These are phyloP conservation scores for Leptopilina clavipes DNA, from an alignment of 1,140 invertebrate genomes.

Conservation along the genomic window DNA sequence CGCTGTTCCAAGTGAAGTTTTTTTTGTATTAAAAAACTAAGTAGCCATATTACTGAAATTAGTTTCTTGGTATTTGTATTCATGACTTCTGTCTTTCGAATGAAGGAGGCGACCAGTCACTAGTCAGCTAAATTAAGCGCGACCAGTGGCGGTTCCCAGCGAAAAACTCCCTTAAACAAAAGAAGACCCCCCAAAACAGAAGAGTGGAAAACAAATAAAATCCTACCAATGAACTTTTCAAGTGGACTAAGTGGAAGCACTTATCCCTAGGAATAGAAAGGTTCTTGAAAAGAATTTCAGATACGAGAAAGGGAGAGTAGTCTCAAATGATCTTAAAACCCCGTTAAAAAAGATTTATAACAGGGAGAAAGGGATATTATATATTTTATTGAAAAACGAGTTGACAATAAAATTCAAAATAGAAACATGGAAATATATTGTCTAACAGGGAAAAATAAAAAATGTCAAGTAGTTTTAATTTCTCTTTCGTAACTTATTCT, in stretches of 20 bases:
- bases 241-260: slow-evolving; percentile 39
- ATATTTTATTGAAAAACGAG: too few relatives aligned
- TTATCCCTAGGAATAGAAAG: slow-evolving; percentile 31
- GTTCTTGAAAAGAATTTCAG: slow-evolving; percentile 14
- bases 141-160: slow-evolving; percentile 42
- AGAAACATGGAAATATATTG: too few relatives aligned
- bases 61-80: background rate
- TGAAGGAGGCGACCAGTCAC: slow-evolving; percentile 40
- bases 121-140: slow-evolving; percentile 53
- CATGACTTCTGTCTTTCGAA: background rate
- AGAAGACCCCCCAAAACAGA: slow-evolving; percentile 32
- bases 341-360: background rate
- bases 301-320: background rate
- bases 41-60: too few relatives aligned
- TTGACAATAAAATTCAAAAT: too few relatives aligned
- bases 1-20: too few relatives aligned
- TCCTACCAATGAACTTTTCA: slow-evolving; percentile 40
- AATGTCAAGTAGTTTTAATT: too few relatives aligned
- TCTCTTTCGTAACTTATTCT: too few relatives aligned
- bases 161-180: slow-evolving; percentile 43
- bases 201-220: slow-evolving; percentile 55
- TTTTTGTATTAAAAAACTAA: too few relatives aligned
- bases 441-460: too few relatives aligned
- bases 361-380: too few relatives aligned
- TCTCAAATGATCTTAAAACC: slow-evolving; percentile 5